Evolutionary conservation across 2,797 vertebrate genomes (phyloP), one percentile per base, ranked within the genome.

Genomic region (Dendrocincla tyrannina): DNA sequence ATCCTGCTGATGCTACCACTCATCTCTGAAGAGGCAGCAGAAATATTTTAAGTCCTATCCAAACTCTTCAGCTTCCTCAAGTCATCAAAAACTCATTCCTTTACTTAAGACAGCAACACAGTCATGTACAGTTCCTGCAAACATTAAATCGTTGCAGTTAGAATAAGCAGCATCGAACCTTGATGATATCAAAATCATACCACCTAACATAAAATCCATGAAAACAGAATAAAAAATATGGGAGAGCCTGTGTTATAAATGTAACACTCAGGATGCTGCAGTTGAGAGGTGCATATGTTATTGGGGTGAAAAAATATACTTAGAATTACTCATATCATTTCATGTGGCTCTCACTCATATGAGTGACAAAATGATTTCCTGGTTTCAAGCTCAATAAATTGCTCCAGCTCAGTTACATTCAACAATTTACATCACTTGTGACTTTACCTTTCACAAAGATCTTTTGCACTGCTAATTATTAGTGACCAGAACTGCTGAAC

Each of bases 371-470:
- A 47, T 58, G 70, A 82, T 92, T 88, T 95, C 70, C 83, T 94
- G 78, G 77, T 55, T 85, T 50, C 79, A 93, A 93, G 73, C 78
- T 95, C 94, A 97, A 92, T 94, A 88, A 94, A 97, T 91, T 92
- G 88, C 79, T 96, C 53, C 82, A 93, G 95, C 85, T 90, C 39
- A 27, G 91, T 96, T 93, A 87, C 69, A 70, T 78, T 96, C 69
- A 94, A 93, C 17, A 50, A 84, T 33, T 69, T 44, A 39, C 47
- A 85, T 77, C 53, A 44, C 86, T 87, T 78, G 94, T 78, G 85
- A 89, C 55, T 82, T 94, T 39, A 93, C 70, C 79, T 91, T 75
- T 92, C 72, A 77, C 32, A 93, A 77, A 80, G 68, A 72, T 32
- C 80, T 87, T 88, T 79, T 82, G 87, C 55, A 94, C 53, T 83